phyloP scores from a whole-genome alignment of 30 jellyfish, hydroid and myxozoan species.

The Nemopilema nomurai region DNA sequence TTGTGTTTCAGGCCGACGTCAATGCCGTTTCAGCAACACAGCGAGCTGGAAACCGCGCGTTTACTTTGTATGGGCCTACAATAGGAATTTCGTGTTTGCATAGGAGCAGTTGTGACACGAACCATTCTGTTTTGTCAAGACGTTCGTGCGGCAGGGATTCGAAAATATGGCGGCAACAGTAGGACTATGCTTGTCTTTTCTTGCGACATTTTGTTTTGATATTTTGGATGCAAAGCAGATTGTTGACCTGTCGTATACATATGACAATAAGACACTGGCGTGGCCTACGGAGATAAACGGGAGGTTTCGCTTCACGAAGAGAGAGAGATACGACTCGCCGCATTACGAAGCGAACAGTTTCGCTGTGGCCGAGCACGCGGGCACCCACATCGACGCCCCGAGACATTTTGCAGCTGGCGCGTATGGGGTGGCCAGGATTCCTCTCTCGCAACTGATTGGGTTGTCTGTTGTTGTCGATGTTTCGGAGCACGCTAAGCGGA shows the following conservation, averaged over 20 bases:
- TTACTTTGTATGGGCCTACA: too few relatives aligned
- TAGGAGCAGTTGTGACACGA: too few relatives aligned
- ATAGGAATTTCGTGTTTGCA: too few relatives aligned
- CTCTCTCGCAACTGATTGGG: constrained; percentile 66
- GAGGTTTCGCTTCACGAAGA: constrained; percentile 49
- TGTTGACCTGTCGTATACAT: constrained; percentile 49
- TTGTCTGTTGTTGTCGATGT: constrained; percentile 66
- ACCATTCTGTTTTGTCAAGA: too few relatives aligned
- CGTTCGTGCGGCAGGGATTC: neutral
- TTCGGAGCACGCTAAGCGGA: constrained; percentile 20
- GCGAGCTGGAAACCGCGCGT: too few relatives aligned
- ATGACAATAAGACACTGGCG: constrained; percentile 39
- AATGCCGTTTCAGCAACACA: too few relatives aligned
- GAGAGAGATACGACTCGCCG: constrained; percentile 21
- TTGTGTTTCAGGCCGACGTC: too few relatives aligned
- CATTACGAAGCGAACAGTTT: constrained; percentile 77
- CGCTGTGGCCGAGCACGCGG: constrained; percentile 83
- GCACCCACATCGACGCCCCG: constrained; percentile 93
- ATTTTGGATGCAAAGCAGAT: neutral
- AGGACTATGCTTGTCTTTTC: neutral
- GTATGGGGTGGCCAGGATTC: constrained; percentile 59
- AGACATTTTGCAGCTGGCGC: constrained; percentile 78
- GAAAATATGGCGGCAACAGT: neutral
- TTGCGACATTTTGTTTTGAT: neutral
- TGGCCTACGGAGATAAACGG: constrained; percentile 75